Evolutionary conservation across 2,113 vertebrate species (phyloP).

Genomic region (Microtus pennsylvanicus): DNA sequence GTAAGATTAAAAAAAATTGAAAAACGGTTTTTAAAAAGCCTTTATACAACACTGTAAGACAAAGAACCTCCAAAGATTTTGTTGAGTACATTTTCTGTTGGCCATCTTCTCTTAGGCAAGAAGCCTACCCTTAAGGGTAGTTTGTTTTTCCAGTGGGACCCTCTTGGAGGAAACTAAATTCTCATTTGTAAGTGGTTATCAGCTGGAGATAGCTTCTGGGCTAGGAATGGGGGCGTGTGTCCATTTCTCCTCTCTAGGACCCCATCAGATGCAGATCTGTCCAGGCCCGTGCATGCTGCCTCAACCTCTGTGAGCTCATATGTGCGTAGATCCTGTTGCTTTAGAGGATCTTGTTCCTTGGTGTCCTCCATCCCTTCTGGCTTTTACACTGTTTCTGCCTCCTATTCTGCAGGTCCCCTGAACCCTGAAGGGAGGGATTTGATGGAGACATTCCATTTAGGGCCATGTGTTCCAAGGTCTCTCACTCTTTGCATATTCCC

Average conservation of each 20-base stretch:
- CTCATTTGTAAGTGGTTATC: neutral
- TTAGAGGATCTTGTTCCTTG: neutral
- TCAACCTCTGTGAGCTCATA: neutral
- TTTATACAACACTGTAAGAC: neutral
- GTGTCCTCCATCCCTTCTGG: neutral
- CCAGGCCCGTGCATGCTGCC: neutral
- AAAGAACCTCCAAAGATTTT: neutral
- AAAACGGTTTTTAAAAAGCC: neutral
- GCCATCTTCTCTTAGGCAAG: neutral
- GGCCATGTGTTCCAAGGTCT: neutral
- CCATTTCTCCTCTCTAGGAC: neutral
- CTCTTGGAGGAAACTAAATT: neutral
- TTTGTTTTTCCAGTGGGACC: neutral
- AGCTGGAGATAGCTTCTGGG: neutral
- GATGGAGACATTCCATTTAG: neutral
- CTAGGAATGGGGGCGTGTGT: neutral
- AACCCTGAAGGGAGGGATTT: neutral
- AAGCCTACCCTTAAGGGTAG: neutral
- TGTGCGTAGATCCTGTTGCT: neutral
- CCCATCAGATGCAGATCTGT: neutral
- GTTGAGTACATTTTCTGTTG: neutral
- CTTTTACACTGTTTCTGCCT: neutral
- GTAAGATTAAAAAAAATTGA: no score
- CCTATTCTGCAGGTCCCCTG: neutral
- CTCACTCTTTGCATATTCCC: neutral